These are phyloP conservation scores for Eulemur mongoz DNA, from an alignment of 2,797 vertebrate species.

Conservation along the genomic window DNA sequence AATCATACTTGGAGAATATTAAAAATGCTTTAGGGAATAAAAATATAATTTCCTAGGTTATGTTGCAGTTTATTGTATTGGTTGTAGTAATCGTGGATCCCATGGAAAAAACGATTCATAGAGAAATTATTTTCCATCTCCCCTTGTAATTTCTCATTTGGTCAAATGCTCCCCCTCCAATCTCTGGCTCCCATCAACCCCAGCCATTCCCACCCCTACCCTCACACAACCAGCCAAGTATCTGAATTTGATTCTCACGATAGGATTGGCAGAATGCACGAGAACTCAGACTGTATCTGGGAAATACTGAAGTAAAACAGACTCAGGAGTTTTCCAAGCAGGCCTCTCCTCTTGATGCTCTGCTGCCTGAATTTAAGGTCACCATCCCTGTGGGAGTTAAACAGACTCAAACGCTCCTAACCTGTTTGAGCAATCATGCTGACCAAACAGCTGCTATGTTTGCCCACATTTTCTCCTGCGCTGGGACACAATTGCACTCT, in stretches of 20 bases:
- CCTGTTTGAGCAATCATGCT: slow-evolving; percentile 46
- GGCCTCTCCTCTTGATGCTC: background rate
- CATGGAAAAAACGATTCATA: background rate
- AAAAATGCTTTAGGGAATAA: background rate
- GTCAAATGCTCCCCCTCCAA: background rate
- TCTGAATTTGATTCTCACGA: background rate
- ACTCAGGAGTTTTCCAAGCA: background rate
- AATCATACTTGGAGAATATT: background rate
- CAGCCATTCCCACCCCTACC: rapidly evolving
- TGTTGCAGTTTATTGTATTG: background rate
- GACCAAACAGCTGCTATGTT: slow-evolving; percentile 41
- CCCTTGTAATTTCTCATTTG: background rate
- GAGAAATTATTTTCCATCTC: background rate
- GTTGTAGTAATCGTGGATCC: background rate
- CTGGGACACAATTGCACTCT: background rate
- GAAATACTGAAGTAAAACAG: background rate
- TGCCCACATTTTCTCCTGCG: slow-evolving; percentile 1
- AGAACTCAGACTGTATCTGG: background rate
- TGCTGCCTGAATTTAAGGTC: slow-evolving; percentile 21
- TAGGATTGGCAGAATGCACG: background rate
- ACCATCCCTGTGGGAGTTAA: background rate
- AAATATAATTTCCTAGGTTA: background rate
- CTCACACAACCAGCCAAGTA: background rate
- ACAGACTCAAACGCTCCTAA: background rate
- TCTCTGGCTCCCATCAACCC: background rate